Evolutionary conservation across 2,888 invertebrate species (phyloP).

Genomic region (Anthophora plumipes): DNA sequence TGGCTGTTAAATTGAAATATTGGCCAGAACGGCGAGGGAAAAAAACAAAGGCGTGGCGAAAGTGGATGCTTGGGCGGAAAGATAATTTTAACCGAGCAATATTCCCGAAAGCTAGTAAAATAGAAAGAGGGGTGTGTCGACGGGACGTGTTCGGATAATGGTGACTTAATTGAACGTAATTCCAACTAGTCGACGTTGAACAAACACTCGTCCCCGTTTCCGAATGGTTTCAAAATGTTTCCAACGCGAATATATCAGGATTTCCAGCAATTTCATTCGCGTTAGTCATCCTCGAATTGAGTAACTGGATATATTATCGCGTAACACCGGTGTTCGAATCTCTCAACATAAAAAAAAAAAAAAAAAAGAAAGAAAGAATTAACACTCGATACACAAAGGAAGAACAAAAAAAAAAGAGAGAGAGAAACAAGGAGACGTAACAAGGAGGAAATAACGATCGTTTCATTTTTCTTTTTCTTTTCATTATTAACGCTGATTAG

Average conservation of each 20-base stretch:
- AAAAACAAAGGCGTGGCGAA: no score
- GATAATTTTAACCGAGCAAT: background rate
- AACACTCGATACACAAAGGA: background rate
- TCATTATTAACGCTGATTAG: slow-evolving; percentile 27
- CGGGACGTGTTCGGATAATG: no score
- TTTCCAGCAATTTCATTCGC: background rate
- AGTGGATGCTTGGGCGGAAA: background rate
- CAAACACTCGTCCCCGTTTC: background rate
- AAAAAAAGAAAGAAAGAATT: background rate
- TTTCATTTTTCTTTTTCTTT: background rate
- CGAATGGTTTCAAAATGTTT: background rate
- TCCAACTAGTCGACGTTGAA: no score
- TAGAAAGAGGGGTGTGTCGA: no score
- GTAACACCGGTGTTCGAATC: background rate
- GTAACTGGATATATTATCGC: background rate
- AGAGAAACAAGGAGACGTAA: background rate
- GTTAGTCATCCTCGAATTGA: background rate
- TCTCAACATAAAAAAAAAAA: no score
- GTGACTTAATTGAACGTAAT: no score
- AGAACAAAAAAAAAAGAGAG: background rate
- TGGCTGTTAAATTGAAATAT: no score
- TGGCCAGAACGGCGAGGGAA: no score
- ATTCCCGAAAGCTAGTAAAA: no score
- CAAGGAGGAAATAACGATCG: background rate
- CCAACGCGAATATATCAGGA: background rate